Conservation (phyloP, 2,797 vertebrate genomes). For the Liasis olivaceus region DNA sequence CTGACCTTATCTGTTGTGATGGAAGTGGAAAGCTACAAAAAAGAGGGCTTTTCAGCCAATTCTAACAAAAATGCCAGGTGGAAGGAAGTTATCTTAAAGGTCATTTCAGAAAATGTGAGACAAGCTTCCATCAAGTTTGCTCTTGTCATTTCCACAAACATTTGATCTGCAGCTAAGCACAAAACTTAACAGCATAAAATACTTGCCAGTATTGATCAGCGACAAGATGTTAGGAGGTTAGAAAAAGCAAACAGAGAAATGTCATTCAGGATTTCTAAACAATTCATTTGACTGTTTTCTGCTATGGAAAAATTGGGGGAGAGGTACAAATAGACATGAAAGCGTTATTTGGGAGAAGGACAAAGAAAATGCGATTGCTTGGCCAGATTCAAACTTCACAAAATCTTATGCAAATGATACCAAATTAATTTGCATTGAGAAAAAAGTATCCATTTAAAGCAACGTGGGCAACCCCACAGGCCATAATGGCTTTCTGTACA, state of each 20-base stretch:
- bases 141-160: conserved; percentile 29
- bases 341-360: background rate
- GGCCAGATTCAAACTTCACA: background rate
- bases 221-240: background rate
- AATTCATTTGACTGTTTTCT: background rate
- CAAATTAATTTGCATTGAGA: background rate
- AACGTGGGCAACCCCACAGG: background rate
- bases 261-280: conserved; percentile 24
- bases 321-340: background rate
- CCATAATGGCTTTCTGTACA: background rate
- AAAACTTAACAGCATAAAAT: conserved; percentile 43
- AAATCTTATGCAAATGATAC: background rate
- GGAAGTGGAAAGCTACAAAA: background rate
- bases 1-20: conserved; percentile 10
- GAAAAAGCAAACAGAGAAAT: conserved; percentile 8
- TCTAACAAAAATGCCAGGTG: conserved; percentile 34
- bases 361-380: background rate
- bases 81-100: conserved; percentile 39
- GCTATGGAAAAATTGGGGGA: background rate
- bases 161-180: conserved; percentile 35
- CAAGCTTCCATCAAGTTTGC: conserved; percentile 23
- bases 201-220: background rate
- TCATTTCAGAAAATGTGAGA: conserved; percentile 33
- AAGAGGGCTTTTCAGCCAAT: background rate
- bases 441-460: background rate